phyloP scores from a whole-genome alignment of 2,797 vertebrate species.

The Notoglanidium macrostoma region DNA sequence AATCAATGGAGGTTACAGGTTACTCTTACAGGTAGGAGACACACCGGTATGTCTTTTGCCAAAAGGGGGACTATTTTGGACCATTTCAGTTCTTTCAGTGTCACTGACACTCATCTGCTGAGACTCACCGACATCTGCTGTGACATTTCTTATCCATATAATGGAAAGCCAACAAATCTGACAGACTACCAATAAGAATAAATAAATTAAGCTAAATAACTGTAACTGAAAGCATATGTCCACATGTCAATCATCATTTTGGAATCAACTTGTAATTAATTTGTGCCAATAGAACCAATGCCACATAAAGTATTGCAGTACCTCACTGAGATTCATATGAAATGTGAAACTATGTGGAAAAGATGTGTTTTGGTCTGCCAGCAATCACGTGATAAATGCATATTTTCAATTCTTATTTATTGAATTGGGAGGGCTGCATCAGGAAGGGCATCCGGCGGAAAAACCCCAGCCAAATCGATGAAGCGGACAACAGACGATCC shows the following conservation, averaged over 20 bases:
- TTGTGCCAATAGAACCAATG: background rate
- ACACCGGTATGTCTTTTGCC: background rate
- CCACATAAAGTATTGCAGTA: background rate
- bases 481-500: too few species aligned
- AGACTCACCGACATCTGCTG: background rate
- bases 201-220: background rate
- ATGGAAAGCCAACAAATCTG: background rate
- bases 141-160: background rate
- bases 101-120: background rate
- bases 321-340: background rate
- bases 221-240: background rate
- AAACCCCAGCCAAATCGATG: too few species aligned
- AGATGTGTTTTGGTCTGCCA: background rate
- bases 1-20: background rate
- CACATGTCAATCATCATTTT: background rate
- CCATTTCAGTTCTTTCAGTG: background rate
- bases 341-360: background rate
- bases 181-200: background rate
- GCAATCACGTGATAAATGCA: background rate
- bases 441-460: too few species aligned
- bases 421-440: too few species aligned
- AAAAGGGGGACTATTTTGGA: background rate
- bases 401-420: background rate
- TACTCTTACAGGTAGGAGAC: background rate
- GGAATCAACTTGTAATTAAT: background rate